These are phyloP conservation scores for Monochamus alternatus DNA, from an alignment of 2,888 invertebrate species.

Conservation along the genomic window DNA sequence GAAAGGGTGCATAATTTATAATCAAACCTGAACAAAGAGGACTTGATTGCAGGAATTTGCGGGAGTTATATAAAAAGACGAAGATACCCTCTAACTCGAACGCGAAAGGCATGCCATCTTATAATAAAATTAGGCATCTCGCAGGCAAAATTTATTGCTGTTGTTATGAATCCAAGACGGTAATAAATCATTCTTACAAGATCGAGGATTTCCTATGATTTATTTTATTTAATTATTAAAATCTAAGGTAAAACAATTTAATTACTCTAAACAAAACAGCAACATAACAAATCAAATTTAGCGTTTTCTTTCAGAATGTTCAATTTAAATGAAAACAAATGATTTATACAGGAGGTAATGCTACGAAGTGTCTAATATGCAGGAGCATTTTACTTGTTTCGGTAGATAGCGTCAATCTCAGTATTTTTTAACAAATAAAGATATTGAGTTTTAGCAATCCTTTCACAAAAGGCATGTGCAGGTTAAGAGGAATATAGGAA, in stretches of 20 bases:
- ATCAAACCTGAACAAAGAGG: neutral
- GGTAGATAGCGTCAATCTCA: too few relatives aligned
- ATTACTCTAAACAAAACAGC: too few relatives aligned
- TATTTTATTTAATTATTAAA: conserved; percentile 1
- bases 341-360: too few relatives aligned
- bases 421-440: too few relatives aligned
- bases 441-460: too few relatives aligned
- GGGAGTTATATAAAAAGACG: conserved; percentile 5
- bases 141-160: conserved; percentile 1
- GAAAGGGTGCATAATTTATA: conserved; percentile 9
- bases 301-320: too few relatives aligned
- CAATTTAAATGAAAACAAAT: too few relatives aligned
- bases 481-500: too few relatives aligned
- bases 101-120: neutral
- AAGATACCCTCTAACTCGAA: neutral
- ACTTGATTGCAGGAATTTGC: neutral
- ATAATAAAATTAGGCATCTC: conserved; percentile 7
- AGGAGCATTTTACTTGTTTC: too few relatives aligned
- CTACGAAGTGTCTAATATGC: too few relatives aligned
- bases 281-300: too few relatives aligned
- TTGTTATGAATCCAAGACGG: neutral
- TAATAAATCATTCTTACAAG: neutral
- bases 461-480: too few relatives aligned
- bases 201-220: conserved; percentile 2
- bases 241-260: neutral